Conservation (phyloP, 2,888 invertebrate species). For the Callyntrura guangdongensis region DNA sequence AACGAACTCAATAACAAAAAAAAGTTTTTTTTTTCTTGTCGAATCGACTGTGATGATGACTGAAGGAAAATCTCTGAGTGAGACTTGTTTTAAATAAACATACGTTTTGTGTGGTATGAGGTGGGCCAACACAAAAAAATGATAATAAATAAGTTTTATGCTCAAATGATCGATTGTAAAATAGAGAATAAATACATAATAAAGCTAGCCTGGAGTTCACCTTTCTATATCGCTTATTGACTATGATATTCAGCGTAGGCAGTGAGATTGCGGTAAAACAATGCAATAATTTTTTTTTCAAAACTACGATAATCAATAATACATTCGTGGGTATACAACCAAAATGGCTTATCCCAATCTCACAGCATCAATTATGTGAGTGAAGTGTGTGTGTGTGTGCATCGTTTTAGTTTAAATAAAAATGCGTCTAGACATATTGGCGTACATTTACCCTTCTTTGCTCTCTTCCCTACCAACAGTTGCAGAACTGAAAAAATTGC, state of each 20-base stretch:
- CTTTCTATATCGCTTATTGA: neutral
- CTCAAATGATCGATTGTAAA: constrained; percentile 53
- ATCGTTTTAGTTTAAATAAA: neutral
- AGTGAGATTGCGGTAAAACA: neutral
- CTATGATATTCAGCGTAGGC: constrained; percentile 12
- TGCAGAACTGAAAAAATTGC: constrained; percentile 44
- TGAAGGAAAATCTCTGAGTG: constrained; percentile 29
- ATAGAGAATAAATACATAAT: constrained; percentile 40
- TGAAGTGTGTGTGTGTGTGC: neutral
- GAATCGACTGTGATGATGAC: constrained; percentile 32
- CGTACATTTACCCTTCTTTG: too few species aligned
- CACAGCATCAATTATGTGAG: neutral
- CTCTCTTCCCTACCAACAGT: neutral
- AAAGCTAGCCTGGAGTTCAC: constrained; percentile 40
- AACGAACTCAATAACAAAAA: neutral
- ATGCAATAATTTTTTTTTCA: constrained; percentile 24
- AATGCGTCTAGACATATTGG: neutral
- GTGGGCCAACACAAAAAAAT: constrained; percentile 36
- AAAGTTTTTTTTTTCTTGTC: neutral
- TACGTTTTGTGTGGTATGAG: constrained; percentile 45
- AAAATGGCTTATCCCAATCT: neutral
- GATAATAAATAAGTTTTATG: constrained; percentile 63
- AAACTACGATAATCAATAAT: constrained; percentile 30
- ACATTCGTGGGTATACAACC: neutral
- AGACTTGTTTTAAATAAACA: constrained; percentile 28